Evolutionary conservation across 2,888 invertebrate species (phyloP).

Genomic region (Nemotelus pantherinus): DNA sequence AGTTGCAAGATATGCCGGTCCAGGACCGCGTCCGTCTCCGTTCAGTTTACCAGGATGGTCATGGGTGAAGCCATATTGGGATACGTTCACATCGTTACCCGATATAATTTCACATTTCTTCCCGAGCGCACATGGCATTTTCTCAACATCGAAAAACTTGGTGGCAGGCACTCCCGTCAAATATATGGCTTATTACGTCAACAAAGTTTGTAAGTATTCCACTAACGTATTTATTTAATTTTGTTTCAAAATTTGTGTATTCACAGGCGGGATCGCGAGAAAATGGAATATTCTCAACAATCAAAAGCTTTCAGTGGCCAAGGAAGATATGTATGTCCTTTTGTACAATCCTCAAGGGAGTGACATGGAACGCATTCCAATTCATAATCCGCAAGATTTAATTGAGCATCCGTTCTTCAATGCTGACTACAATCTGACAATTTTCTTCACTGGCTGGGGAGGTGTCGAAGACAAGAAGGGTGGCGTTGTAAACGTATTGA

Average conservation of each 20-base stretch:
- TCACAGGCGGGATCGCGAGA: constrained; percentile 5
- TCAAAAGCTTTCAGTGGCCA: no score
- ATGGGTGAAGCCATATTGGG: neutral
- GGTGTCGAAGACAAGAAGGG: neutral
- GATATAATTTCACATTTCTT: neutral
- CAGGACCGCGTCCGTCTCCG: constrained; percentile 2
- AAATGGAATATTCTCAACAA: neutral
- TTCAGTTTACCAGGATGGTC: neutral
- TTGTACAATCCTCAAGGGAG: no score
- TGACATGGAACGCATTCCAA: no score
- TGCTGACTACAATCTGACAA: neutral
- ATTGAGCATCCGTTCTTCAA: neutral
- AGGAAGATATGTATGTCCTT: no score
- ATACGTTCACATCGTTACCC: neutral
- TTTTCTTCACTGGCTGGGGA: constrained; percentile 27
- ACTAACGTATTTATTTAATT: neutral
- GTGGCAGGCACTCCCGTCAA: constrained; percentile 7
- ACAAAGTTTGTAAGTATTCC: constrained; percentile 23
- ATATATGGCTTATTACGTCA: neutral
- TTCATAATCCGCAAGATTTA: no score
- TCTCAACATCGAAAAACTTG: neutral
- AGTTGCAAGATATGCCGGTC: no score
- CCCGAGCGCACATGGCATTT: neutral
- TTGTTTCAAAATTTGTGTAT: neutral
- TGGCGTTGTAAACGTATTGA: neutral